Percentiles rank a stretch among this genome's conserved stretches.
These are phyloP conservation scores for Sturmia bella DNA, from an alignment of 2,888 invertebrate genomes.

Conservation along the genomic window DNA sequence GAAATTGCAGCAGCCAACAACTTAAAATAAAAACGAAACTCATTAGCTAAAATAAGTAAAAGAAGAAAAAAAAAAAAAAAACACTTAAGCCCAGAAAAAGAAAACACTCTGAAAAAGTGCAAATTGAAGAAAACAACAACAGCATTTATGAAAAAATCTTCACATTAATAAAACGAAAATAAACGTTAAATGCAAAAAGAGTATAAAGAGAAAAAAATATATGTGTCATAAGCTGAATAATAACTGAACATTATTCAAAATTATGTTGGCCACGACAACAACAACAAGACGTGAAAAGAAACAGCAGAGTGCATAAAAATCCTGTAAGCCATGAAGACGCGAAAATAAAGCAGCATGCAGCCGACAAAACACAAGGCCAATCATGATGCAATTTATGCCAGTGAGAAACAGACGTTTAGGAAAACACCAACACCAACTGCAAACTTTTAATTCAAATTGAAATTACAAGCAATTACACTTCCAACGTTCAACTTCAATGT, in stretches of 20 bases:
- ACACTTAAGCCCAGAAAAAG: slow-evolving; percentile 42
- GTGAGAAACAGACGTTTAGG: slow-evolving; percentile 1
- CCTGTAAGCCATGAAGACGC: background rate
- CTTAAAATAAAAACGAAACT: slow-evolving; percentile 57
- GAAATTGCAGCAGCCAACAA: slow-evolving; percentile 13
- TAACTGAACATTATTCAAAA: slow-evolving; percentile 65
- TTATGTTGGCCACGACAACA: slow-evolving; percentile 42
- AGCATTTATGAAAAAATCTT: slow-evolving; percentile 19
- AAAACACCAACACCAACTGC: background rate
- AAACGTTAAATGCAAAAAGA: background rate
- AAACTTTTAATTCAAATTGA: slow-evolving; percentile 15
- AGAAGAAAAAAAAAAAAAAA: slow-evolving; percentile 14
- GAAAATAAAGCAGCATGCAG: background rate
- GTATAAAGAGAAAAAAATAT: slow-evolving; percentile 45
- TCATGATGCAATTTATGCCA: slow-evolving; percentile 17
- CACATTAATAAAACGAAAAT: slow-evolving; percentile 50
- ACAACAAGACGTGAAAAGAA: background rate
- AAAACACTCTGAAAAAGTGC: slow-evolving; percentile 36
- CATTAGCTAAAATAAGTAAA: slow-evolving; percentile 50
- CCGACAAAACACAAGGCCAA: slow-evolving; percentile 44
- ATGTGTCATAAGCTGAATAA: slow-evolving; percentile 63
- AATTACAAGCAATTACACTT: background rate
- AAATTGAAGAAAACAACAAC: slow-evolving; percentile 5
- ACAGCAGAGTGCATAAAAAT: background rate
- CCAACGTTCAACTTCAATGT: background rate